Percentiles rank a stretch among this genome's conserved stretches.
phyloP scores from a whole-genome alignment of 2,797 vertebrate genomes.

The Etheostoma perlongum region DNA sequence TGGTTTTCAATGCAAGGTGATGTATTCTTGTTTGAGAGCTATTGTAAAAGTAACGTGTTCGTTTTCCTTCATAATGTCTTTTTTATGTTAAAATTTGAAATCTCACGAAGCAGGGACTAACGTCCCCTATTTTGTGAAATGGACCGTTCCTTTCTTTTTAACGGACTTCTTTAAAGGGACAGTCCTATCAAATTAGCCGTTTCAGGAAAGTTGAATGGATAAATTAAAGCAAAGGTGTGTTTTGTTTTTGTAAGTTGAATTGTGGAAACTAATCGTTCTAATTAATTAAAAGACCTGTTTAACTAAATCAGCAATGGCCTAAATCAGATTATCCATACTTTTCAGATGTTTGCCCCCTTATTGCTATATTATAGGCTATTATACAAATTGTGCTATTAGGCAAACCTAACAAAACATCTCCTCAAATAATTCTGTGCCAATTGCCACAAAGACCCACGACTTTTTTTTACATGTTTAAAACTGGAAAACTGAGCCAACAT shows the following conservation, averaged over 20 bases:
- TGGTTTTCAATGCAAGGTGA: not conserved
- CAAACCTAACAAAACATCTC: not conserved
- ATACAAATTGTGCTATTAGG: not conserved
- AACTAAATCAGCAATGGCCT: not conserved
- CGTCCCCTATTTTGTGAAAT: slow-evolving; percentile 64
- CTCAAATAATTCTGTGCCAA: not conserved
- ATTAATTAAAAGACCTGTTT: not conserved
- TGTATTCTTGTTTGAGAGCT: rapidly evolving
- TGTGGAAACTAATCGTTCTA: not conserved
- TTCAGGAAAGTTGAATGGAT: slow-evolving; percentile 8
- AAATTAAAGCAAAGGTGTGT: not conserved
- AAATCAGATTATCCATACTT: not conserved
- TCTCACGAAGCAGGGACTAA: not conserved
- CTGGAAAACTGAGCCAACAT: slow-evolving; percentile 2
- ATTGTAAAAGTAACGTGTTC: rapidly evolving
- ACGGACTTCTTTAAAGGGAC: slow-evolving; percentile 77
- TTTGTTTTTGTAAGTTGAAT: not conserved
- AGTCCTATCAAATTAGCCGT: slow-evolving; percentile 66
- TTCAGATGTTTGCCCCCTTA: not conserved
- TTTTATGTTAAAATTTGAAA: not conserved
- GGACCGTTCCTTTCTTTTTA: slow-evolving; percentile 71
- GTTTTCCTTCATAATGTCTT: rapidly evolving
- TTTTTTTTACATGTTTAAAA: not conserved
- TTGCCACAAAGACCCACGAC: not conserved
- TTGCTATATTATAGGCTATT: not conserved